Percentiles rank a stretch among this genome's conserved stretches.
Conservation (phyloP, 2,888 invertebrate genomes). For the Metopia argyrocephala region DNA sequence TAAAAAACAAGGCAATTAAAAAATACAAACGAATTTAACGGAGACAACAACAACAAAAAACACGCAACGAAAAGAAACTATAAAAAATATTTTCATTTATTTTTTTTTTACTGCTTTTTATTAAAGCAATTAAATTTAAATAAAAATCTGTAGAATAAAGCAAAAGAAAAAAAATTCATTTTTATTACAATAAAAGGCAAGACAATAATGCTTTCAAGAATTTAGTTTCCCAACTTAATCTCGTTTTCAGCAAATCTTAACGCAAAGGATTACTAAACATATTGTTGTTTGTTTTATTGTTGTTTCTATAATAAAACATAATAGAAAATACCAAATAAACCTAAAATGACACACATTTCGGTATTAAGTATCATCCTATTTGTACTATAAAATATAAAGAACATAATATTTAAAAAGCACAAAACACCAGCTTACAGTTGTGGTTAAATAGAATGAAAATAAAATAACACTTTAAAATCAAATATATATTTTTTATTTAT, state of each 20-base stretch:
- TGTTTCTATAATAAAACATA: slow-evolving; percentile 5
- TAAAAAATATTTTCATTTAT: background rate
- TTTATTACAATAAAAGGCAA: too few relatives aligned
- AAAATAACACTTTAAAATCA: too few relatives aligned
- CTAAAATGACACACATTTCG: slow-evolving; percentile 29
- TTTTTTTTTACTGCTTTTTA: background rate
- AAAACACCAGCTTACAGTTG: background rate
- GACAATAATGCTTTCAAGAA: too few relatives aligned
- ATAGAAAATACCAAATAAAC: slow-evolving; percentile 36
- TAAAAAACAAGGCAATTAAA: background rate
- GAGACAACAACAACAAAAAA: background rate
- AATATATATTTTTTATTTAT: too few relatives aligned
- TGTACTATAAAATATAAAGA: background rate
- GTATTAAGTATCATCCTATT: slow-evolving; percentile 16
- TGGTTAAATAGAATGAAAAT: too few relatives aligned
- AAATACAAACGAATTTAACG: background rate
- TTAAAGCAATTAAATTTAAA: slow-evolving; percentile 28
- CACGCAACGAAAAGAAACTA: background rate
- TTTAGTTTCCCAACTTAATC: too few relatives aligned
- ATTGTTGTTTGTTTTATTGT: background rate
- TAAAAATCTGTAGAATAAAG: slow-evolving; percentile 8
- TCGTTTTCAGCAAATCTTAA: slow-evolving; percentile 8
- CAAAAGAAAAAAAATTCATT: too few relatives aligned
- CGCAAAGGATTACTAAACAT: background rate
- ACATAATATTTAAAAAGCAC: background rate